Evolutionary conservation across 2,888 invertebrate genomes (phyloP).

Genomic region (Sesia apiformis): DNA sequence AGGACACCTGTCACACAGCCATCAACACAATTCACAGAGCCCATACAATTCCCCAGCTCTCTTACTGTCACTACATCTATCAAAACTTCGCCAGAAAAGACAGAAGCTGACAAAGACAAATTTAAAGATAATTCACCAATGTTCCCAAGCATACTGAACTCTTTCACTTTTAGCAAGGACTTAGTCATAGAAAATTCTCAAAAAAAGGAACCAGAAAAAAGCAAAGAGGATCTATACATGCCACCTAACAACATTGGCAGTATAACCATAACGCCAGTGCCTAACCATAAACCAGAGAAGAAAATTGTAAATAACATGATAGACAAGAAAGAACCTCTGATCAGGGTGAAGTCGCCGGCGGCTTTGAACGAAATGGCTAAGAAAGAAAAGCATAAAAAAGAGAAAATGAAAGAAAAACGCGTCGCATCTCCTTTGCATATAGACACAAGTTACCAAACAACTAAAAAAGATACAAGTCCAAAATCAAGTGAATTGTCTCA

Average conservation of each 20-base stretch:
- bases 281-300: constrained; percentile 32
- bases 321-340: constrained; percentile 32
- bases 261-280: constrained; percentile 63
- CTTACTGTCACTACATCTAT: constrained; percentile 56
- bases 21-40: constrained; percentile 32
- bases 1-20: constrained; percentile 5
- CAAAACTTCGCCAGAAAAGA: constrained; percentile 22
- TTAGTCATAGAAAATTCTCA: constrained; percentile 38
- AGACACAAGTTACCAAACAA: constrained; percentile 42
- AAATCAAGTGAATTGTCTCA: constrained; percentile 41
- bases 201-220: constrained; percentile 27
- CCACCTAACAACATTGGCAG: constrained; percentile 59
- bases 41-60: constrained; percentile 58
- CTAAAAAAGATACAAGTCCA: constrained; percentile 42
- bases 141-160: constrained; percentile 35
- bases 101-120: constrained; percentile 20
- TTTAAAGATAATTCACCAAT: constrained; percentile 19
- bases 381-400: constrained; percentile 31
- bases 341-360: constrained; percentile 61
- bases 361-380: constrained; percentile 59
- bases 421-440: constrained; percentile 41
- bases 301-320: constrained; percentile 12
- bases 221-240: constrained; percentile 49
- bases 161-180: constrained; percentile 40
- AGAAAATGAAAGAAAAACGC: constrained; percentile 16